These are phyloP conservation scores for Lasioglossum lativentre DNA, from an alignment of 2,888 invertebrate species.

Conservation along the genomic window DNA sequence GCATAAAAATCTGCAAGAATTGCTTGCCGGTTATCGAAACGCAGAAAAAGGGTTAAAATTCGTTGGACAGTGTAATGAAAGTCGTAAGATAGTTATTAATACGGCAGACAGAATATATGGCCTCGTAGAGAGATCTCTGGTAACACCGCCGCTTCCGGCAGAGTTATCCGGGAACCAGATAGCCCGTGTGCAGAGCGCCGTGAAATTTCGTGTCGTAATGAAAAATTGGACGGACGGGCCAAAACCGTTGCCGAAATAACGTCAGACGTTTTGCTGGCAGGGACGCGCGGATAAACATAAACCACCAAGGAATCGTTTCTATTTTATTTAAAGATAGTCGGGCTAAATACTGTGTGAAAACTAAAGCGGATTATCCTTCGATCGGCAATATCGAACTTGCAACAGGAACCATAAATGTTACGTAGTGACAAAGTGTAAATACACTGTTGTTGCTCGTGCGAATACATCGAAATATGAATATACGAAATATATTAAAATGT, in stretches of 20 bases:
- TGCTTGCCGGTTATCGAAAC: background rate
- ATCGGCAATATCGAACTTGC: background rate
- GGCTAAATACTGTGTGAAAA: background rate
- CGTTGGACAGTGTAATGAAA: background rate
- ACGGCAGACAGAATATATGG: background rate
- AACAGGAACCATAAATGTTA: background rate
- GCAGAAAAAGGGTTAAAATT: background rate
- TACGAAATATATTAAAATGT: background rate
- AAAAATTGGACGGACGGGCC: conserved; percentile 46
- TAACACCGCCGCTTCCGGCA: background rate
- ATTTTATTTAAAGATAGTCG: background rate
- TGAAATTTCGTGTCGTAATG: conserved; percentile 43
- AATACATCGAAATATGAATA: background rate
- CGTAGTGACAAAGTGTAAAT: background rate
- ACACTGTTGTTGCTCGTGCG: background rate
- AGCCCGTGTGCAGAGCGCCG: conserved; percentile 10
- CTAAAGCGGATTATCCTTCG: background rate
- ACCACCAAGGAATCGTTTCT: background rate
- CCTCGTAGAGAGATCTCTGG: conserved; percentile 17
- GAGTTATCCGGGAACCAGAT: conserved; percentile 18
- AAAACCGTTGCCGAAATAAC: conserved; percentile 7
- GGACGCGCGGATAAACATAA: background rate
- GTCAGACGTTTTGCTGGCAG: background rate
- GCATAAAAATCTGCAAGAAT: background rate
- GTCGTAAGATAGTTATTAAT: conserved; percentile 7